Evolutionary conservation across 2,888 invertebrate species (phyloP), one percentile per base, ranked within the genome.

Genomic region (Isoperla grammatica): DNA sequence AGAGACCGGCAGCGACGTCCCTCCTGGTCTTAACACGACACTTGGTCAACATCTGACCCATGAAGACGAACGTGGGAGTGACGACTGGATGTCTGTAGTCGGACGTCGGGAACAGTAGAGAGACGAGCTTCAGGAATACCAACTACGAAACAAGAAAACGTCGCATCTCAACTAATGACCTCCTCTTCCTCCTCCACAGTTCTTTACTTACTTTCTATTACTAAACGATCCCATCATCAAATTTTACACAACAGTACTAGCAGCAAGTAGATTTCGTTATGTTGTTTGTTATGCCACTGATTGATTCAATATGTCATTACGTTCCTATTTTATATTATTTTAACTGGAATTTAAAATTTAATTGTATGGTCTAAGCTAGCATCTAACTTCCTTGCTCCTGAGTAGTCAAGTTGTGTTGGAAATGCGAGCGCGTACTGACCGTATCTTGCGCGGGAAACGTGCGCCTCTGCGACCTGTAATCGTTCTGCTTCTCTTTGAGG

Each of bases 31-130:
- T 81, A 17, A 90, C 81, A 65, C 79, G 81, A 56, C 85, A 82
- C 67, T 78, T 77, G 2, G 80, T 78, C 67, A 92, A 73, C 69
- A 95, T 87, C 72, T 93, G 87, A 40, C 87, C 83, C 75, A 95
- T 89, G 67, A 95, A 91, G 64, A 90, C 78, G 66, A 90, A 69
- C 20, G 81, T 75, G n/a, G 95, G 94, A 12, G 91, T 91, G n/a
- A 88, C 87, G 2, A 96, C 83, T 0, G 87, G 86, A 79, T 97
- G 96, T 42, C 86, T 80, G 71, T 88, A 92, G 75, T 97, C 96
- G 0, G 95, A 94, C 0, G 94, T 87, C 0, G 95, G 89, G 74
- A 90, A 97, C 57, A 96, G 71, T 45, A 88, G 74, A 6, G 88
- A 85, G 2, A 92, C 80, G 64, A 93, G 70, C 76, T 95, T 94